Evolutionary conservation across 2,113 vertebrate genomes (phyloP), one percentile per base, ranked within the genome.

Genomic region (Myanophis thanlyinensis): DNA sequence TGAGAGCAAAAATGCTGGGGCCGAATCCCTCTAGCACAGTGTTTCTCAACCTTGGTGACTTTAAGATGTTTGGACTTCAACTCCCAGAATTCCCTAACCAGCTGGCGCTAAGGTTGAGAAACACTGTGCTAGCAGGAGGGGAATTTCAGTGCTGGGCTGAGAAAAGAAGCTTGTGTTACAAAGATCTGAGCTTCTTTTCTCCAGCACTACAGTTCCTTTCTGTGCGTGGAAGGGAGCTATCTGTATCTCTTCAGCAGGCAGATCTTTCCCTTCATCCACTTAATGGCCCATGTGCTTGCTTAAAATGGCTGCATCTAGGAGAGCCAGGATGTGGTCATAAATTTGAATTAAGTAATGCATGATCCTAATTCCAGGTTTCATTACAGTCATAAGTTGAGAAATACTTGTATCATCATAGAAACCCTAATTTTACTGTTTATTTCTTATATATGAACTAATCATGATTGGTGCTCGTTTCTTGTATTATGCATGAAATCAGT

Each of bases 401-500:
- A 3, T 62, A 30, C 59, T 30, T 62, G 30, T 13, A 35, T 54
- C 89, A 0, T 88, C 12, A 30, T 7, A 46, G 27, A 48, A 52
- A 46, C 25, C 35, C 11, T 27, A 1, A 56, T n/a, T 1, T 88
- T 93, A 30, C 67, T 11, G 7, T 47, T 89, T 44, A 67, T 89
- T 49, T 27, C 46, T 46, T 85, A n/a, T 54, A 84, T 20, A 27
- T 73, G 56, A 46, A 46, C 13, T 62, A 53, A 91, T 86, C 62
- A 49, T 89, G 56, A 35, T 44, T 53, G 54, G 44, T 40, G 84
- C 48, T 84, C 25, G 5, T 93, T 87, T 89, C 93, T 92, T 94
- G 91, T 92, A 92, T 92, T 90, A 94, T 90, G 88, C 92, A 90
- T 87, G 67, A 92, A 90, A 73, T 84, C 27, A 92, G 89, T 62